Base-by-base conservation (phyloP, 2,888 invertebrate genomes). In the Ephialtes manifestator region DNA sequence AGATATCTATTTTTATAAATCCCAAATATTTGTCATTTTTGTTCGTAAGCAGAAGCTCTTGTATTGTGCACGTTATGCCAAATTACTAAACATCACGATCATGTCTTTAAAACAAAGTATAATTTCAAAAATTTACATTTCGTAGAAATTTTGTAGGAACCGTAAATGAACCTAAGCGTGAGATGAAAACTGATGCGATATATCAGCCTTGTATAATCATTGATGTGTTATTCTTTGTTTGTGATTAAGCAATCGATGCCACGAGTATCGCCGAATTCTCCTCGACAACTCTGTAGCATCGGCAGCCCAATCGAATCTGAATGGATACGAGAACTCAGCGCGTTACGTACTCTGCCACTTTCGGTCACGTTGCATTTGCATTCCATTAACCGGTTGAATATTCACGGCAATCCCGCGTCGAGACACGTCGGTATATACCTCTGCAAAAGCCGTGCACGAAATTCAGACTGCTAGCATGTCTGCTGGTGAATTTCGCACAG, bases 331-430 rank as follows among this genome's bases (percentile, higher is more conserved):
- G 85, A 82, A 74, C 75, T 78, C 24, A 53, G 65, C 71, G 79
- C 60, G 79, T 74, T 84, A 77, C 51, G 76, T 81, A 63, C 76
- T 79, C 79, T 43, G 71, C 83, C 87, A 79, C 84, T 86, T 87
- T 88, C 83, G 86, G 86, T 80, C 81, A 83, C 86, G 80, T 68
- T 63, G 55, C 67, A 88, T 88, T 88, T 88, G 86, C 88, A 88
- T 88, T 88, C 88, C 88, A 88, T 88, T 88, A 88, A 84, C 84
- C 81, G 86, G 85, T 88, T 88, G 87, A 88, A 88, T 88, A 88
- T 88, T 88, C 86, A 86, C 87, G 87, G 74, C 75, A 83, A 84
- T 81, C 74, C 84, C 67, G 70, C 74, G 65, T 83, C 80, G 83
- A 83, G 76, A 74, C 68, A 68, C 72, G 65, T 65, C 39, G 28